phyloP scores from a whole-genome alignment of 2,113 vertebrate species.

The Nothoprocta perdicaria region DNA sequence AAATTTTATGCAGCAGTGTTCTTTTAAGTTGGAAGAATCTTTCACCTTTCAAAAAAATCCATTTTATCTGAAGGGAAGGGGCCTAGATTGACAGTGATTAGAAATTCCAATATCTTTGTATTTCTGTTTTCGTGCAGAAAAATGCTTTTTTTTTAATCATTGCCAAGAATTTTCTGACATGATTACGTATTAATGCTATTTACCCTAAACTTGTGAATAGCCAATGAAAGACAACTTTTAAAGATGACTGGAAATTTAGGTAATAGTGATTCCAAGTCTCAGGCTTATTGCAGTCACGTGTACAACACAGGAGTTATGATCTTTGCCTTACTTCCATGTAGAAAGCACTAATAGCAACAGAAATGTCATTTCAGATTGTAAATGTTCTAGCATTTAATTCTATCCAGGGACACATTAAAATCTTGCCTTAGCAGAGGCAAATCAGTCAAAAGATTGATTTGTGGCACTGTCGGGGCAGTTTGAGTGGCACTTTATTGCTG shows the following conservation, averaged over 20 bases:
- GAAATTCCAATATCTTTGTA: background rate
- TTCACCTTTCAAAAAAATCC: background rate
- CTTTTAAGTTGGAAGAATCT: background rate
- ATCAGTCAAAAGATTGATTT: no score
- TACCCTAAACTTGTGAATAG: background rate
- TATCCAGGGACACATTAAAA: background rate
- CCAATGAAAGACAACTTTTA: rapidly evolving
- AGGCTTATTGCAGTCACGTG: rapidly evolving
- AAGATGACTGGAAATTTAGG: rapidly evolving
- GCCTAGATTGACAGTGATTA: background rate
- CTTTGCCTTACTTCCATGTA: background rate
- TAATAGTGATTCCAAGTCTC: background rate
- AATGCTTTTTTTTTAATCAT: background rate
- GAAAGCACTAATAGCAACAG: background rate
- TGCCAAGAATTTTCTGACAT: background rate
- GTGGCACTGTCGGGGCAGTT: background rate
- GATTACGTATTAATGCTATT: background rate
- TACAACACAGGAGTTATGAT: background rate
- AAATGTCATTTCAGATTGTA: background rate
- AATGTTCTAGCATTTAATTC: background rate
- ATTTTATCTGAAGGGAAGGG: background rate
- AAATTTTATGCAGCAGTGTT: background rate
- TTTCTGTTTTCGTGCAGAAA: background rate
- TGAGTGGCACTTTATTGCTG: background rate
- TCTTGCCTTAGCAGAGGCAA: background rate